Evolutionary conservation across 2,113 vertebrate species (phyloP), one percentile per base, ranked within the genome.

Genomic region (Psephotus haematonotus): DNA sequence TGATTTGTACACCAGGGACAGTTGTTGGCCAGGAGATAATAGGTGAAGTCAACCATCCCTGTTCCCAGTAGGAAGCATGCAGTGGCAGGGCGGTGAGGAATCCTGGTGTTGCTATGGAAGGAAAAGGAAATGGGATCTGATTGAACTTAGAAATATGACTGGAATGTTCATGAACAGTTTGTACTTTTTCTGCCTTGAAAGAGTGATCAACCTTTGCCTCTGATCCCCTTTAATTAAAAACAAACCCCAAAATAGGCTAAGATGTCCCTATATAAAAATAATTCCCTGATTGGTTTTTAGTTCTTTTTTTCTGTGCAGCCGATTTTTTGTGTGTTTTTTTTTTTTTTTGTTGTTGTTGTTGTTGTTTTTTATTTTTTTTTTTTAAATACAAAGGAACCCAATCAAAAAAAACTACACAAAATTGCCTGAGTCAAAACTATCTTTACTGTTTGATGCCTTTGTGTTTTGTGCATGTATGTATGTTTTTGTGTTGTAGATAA

Each of bases 381-480:
- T 1, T n/a, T n/a, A n/a, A 4, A 41, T 13, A 17, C 4, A 28
- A 75, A 65, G 50, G 19, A 62, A 39, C 7, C 4, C 18, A 31
- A 77, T 33, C 24, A 9, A 50, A 68, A 46, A 46, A 79, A 63
- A 3, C 5, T 17, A 12, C 4, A 6, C 28, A 55, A 80, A 83
- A 43, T 6, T n/a, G 3, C 15, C n/a, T n/a, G 37, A 44, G 72
- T 72, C n/a, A 31, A 62, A 90, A 10, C 9, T 55, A 1, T 12
- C 5, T 57, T 57, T 91, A 33, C 8, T 68, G 20, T 72, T 75
- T 55, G 39, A 82, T 2, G 2, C 8, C 25, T 64, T 70, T 57
- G 20, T 49, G 17, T 52, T 75, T 46, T 77, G 20, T 53, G 23
- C 3, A 9, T 9, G 3, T 0, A 0, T 81, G 12, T 69, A 17